Evolutionary conservation across 1,140 invertebrate genomes (phyloP).

Genomic region (Drosophila obscura): DNA sequence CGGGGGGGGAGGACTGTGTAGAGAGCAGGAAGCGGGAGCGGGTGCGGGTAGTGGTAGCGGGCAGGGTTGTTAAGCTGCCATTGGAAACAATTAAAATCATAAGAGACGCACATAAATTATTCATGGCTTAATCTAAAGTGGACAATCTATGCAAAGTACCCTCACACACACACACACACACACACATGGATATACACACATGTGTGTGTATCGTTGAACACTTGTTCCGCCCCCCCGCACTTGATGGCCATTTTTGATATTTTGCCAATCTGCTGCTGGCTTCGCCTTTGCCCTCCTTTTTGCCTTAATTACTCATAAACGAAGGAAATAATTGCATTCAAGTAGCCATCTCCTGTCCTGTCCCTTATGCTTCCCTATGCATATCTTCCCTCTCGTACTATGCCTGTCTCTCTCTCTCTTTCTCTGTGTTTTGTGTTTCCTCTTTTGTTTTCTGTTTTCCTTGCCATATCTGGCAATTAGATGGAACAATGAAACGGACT

Average conservation of each 20-base stretch:
- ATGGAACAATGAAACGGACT: background rate
- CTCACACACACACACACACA: conserved; percentile 36
- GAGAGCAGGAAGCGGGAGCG: background rate
- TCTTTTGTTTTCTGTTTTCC: background rate
- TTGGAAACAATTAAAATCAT: conserved; percentile 84
- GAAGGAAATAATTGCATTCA: conserved; percentile 45
- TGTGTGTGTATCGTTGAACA: conserved; percentile 17
- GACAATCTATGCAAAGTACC: conserved; percentile 82
- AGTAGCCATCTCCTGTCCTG: conserved; percentile 15
- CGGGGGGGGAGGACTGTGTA: background rate
- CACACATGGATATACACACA: background rate
- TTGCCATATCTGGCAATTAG: conserved; percentile 15
- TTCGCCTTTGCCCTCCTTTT: conserved; percentile 15
- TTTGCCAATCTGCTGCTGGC: conserved; percentile 31
- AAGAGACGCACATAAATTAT: conserved; percentile 84
- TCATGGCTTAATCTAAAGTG: conserved; percentile 83
- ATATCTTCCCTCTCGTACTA: background rate
- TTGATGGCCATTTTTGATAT: conserved; percentile 53
- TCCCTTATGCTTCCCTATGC: background rate
- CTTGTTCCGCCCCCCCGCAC: conserved; percentile 1
- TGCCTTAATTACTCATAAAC: conserved; percentile 52
- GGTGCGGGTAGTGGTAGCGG: conserved; percentile 12
- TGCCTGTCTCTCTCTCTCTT: background rate
- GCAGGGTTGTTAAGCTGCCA: conserved; percentile 77
- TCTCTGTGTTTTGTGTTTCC: background rate